Percentiles rank a stretch among this genome's conserved stretches.
Evolutionary conservation across 2,888 invertebrate species (phyloP).

Genomic region (Amiota minor): DNA sequence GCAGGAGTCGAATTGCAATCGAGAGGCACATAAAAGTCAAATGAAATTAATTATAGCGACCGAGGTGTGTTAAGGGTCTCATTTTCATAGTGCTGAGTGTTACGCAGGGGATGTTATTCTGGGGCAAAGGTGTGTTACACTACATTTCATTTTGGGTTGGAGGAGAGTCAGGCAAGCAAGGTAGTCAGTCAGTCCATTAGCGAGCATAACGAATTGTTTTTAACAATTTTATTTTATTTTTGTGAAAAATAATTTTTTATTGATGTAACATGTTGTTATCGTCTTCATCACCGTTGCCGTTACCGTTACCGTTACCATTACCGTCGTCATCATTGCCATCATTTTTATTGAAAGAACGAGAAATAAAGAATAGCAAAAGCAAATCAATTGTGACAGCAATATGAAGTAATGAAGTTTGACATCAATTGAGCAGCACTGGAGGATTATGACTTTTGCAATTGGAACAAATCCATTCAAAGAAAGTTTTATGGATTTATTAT

Average conservation of each 20-base stretch:
- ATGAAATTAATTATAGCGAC: conserved; percentile 42
- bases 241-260: conserved; percentile 11
- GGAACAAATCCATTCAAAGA: neutral
- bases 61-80: conserved; percentile 21
- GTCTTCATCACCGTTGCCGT: no score
- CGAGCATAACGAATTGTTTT: neutral
- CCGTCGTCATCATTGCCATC: no score
- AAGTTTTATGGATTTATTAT: conserved; percentile 4
- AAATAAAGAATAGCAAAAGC: no score
- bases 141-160: no score
- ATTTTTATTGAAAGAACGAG: no score
- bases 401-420: no score
- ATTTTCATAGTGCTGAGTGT: neutral
- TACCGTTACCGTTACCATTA: no score
- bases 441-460: no score
- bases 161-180: no score
- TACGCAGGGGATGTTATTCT: neutral
- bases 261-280: conserved; percentile 24
- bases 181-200: neutral
- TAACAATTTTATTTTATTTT: neutral
- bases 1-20: neutral
- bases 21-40: conserved; percentile 35
- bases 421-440: no score
- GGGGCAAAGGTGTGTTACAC: conserved; percentile 11
- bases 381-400: no score